Conservation (phyloP, 2,888 invertebrate genomes). For the Chymomyza caudatula region DNA sequence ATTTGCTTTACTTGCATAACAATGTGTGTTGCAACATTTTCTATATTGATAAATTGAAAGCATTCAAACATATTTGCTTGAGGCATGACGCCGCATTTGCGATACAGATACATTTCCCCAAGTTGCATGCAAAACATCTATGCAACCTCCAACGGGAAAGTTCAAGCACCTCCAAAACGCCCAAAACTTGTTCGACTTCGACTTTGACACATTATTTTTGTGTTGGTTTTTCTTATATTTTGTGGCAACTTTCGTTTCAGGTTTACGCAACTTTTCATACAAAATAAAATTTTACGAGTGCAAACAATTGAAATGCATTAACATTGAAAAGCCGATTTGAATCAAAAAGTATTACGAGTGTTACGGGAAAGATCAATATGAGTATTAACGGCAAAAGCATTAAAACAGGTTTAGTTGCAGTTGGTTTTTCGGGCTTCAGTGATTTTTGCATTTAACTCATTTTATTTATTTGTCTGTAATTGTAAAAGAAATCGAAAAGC, state of each 20-base stretch:
- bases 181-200: not conserved
- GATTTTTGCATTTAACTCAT: constrained; percentile 2
- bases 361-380: not conserved
- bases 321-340: not conserved
- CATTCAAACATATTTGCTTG: not conserved
- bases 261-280: constrained; percentile 34
- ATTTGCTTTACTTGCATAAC: not conserved
- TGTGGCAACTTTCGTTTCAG: constrained; percentile 65
- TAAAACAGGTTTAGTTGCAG: not conserved
- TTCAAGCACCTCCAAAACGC: not conserved
- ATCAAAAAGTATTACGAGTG: not conserved
- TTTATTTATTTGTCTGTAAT: constrained; percentile 14
- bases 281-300: not conserved
- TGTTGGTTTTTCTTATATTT: not conserved
- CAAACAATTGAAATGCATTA: not conserved
- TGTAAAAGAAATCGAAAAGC: constrained; percentile 4
- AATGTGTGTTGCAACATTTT: not conserved
- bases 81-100: not conserved
- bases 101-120: not conserved
- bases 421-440: not conserved
- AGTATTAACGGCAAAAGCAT: not conserved
- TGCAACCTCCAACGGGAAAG: not conserved
- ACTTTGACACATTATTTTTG: not conserved
- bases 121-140: not conserved
- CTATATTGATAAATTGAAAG: not conserved